phyloP scores from a whole-genome alignment of 2,797 vertebrate species.

The Cirrhinus mrigala region DNA sequence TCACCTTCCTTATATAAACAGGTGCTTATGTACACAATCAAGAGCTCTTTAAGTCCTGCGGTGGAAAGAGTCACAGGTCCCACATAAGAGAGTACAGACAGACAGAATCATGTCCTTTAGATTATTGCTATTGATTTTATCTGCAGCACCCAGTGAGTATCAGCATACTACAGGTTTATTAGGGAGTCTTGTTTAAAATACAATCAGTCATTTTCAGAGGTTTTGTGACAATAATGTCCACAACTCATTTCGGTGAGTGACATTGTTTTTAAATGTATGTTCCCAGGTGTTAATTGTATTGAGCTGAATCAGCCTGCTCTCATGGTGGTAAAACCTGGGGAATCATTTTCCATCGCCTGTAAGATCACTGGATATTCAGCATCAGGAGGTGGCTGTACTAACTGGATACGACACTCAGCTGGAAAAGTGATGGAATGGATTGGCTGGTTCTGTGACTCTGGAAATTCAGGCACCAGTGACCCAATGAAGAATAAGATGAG shows the following conservation, averaged over 20 bases:
- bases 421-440: background rate
- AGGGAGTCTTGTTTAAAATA: background rate
- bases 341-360: slow-evolving; percentile 36
- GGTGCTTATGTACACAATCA: background rate
- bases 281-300: no score
- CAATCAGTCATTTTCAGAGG: background rate
- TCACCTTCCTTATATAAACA: background rate
- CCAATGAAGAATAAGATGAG: slow-evolving; percentile 36
- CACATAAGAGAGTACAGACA: background rate
- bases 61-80: background rate
- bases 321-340: slow-evolving; percentile 29
- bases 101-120: background rate
- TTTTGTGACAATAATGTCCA: background rate
- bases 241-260: no score
- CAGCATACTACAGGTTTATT: background rate
- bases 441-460: slow-evolving; percentile 7
- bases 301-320: no score
- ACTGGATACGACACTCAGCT: background rate
- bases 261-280: no score
- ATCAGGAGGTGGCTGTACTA: background rate
- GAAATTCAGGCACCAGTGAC: background rate
- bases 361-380: slow-evolving; percentile 28
- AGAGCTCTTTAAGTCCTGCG: background rate
- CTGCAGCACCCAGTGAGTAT: background rate
- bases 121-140: background rate